Percentiles rank a stretch among this genome's conserved stretches.
Evolutionary conservation across 2,888 invertebrate species (phyloP).

Genomic region (Agrochola litura): DNA sequence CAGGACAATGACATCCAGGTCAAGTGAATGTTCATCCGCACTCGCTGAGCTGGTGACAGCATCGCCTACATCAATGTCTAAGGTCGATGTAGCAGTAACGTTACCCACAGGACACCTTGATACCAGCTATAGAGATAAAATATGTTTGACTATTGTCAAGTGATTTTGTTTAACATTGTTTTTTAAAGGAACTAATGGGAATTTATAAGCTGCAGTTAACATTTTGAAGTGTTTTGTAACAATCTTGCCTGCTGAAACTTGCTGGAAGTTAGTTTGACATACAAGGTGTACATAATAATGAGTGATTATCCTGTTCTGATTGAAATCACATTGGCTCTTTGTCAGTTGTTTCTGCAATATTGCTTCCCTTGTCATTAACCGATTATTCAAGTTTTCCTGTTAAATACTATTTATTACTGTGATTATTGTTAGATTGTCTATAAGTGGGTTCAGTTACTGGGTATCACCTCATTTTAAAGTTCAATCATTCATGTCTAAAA

Average conservation of each 20-base stretch:
- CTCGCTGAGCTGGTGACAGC: slow-evolving; percentile 81
- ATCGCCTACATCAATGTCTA: slow-evolving; percentile 81
- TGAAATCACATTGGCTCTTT: neutral
- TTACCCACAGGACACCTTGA: slow-evolving; percentile 82
- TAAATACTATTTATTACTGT: neutral
- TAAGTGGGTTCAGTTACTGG: neutral
- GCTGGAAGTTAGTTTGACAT: neutral
- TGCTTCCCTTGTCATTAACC: neutral
- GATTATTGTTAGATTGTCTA: neutral
- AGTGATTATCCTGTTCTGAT: neutral
- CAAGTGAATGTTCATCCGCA: slow-evolving; percentile 86
- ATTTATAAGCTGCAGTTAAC: neutral
- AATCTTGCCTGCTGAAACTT: neutral
- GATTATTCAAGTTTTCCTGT: neutral
- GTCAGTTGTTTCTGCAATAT: neutral
- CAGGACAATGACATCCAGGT: slow-evolving; percentile 86
- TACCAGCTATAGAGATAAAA: slow-evolving; percentile 85
- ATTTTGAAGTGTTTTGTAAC: neutral
- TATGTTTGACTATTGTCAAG: slow-evolving; percentile 87
- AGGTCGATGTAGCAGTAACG: slow-evolving; percentile 87
- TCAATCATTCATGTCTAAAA: neutral
- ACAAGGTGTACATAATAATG: neutral
- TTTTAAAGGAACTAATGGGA: slow-evolving; percentile 30
- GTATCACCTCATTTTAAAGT: neutral
- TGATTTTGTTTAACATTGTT: slow-evolving; percentile 58